Conservation (phyloP, 2,113 vertebrate genomes). For the Urocynchramus pylzowi region DNA sequence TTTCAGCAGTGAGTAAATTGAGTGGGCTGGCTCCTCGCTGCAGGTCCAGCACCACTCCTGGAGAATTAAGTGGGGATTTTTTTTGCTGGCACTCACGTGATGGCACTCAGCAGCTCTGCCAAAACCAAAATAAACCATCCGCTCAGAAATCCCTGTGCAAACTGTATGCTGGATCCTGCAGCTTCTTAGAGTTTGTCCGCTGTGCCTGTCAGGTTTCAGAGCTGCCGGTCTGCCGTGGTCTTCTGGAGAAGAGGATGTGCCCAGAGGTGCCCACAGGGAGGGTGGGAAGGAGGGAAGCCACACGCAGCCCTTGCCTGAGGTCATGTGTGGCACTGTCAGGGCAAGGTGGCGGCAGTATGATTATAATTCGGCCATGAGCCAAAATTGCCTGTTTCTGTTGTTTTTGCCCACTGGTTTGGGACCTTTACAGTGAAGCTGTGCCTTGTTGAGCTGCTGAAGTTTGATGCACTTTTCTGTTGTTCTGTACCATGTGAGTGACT, state of each 20-base stretch:
- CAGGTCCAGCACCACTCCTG: background rate
- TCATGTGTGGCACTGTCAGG: background rate
- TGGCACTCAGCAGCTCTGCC: background rate
- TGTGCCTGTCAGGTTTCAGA: background rate
- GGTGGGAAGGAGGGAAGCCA: background rate
- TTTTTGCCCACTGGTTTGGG: conserved; percentile 1
- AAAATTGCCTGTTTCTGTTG: background rate
- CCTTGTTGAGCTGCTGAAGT: conserved; percentile 7
- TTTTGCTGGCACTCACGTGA: background rate
- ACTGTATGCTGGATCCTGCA: background rate
- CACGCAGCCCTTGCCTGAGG: background rate
- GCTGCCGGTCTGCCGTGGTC: background rate
- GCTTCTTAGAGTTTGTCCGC: background rate
- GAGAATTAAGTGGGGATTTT: background rate
- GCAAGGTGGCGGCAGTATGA: background rate
- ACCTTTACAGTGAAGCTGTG: background rate
- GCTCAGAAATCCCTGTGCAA: background rate
- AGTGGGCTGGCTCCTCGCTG: background rate
- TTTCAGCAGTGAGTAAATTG: background rate
- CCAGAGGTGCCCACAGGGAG: background rate
- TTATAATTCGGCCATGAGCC: background rate
- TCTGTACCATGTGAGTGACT: background rate
- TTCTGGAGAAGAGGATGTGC: conserved; percentile 12
- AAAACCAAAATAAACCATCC: background rate
- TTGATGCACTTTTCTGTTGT: background rate